These are phyloP conservation scores for Apis cerana DNA, from an alignment of 1,140 invertebrate species.

Conservation along the genomic window DNA sequence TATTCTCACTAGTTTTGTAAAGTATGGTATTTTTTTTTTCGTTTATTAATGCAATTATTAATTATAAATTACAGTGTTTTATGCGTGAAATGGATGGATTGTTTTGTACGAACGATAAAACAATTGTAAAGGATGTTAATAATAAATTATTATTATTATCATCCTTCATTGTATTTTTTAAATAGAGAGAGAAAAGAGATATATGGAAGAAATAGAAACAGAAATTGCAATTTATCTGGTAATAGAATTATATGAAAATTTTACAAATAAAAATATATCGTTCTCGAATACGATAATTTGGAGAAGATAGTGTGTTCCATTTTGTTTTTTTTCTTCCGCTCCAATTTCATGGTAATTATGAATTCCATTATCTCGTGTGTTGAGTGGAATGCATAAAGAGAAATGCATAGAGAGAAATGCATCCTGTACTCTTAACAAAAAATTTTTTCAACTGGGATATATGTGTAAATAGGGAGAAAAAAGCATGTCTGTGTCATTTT, in stretches of 20 bases:
- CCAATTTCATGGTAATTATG: neutral
- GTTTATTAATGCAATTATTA: too few species aligned
- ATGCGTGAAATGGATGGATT: too few species aligned
- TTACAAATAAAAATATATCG: neutral
- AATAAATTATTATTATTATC: too few species aligned
- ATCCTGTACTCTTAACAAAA: neutral
- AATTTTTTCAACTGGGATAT: neutral
- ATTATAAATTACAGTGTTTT: too few species aligned
- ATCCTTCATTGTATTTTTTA: too few species aligned
- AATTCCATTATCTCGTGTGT: neutral
- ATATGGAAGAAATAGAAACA: neutral
- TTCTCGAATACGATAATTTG: neutral
- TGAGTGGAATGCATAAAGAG: neutral
- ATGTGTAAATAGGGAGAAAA: neutral
- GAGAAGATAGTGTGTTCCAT: too few species aligned
- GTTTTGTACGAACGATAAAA: too few species aligned
- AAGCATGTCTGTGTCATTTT: conserved; percentile 24
- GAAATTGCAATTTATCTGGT: neutral
- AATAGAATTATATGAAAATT: neutral
- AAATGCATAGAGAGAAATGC: too few species aligned
- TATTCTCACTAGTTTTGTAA: too few species aligned
- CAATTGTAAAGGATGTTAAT: too few species aligned
- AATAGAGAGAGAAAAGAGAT: neutral
- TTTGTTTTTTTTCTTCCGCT: neutral
- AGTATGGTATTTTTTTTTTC: too few species aligned